Percentiles rank a stretch among this genome's conserved stretches.
phyloP scores from a whole-genome alignment of 2,797 vertebrate genomes.

The Coregonus sp. region DNA sequence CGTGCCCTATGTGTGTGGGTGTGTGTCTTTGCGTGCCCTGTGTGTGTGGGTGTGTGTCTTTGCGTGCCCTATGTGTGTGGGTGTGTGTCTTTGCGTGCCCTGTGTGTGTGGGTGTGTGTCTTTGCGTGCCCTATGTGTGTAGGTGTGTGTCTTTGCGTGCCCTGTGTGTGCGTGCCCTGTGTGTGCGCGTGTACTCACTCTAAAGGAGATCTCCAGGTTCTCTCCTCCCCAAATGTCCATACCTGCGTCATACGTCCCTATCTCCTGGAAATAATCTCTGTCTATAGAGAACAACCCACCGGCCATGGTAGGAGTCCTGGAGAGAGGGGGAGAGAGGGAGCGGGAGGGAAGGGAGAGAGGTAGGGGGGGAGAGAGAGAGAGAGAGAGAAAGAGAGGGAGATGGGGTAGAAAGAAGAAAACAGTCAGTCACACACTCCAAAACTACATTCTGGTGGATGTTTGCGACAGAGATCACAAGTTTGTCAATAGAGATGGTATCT shows the following conservation, averaged over 20 bases:
- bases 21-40: neutral
- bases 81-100: neutral
- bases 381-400: too few relatives aligned
- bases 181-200: conserved; percentile 77
- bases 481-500: neutral
- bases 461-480: neutral
- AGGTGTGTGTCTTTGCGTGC: neutral
- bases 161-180: neutral
- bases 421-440: neutral
- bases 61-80: neutral
- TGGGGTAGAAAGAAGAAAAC: neutral
- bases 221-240: conserved; percentile 99
- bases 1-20: neutral
- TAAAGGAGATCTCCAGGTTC: conserved; percentile 98
- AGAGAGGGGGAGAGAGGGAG: conserved; percentile 19
- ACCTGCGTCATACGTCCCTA: conserved; percentile 97
- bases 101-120: neutral
- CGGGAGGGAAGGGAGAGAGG: neutral
- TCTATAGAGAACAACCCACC: conserved; percentile 98
- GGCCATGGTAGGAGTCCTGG: conserved; percentile 98
- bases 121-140: neutral
- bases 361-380: neutral
- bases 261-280: conserved; percentile 98
- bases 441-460: neutral
- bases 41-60: neutral